Conservation (phyloP, 2,888 invertebrate genomes). For the Venusia cambrica region DNA sequence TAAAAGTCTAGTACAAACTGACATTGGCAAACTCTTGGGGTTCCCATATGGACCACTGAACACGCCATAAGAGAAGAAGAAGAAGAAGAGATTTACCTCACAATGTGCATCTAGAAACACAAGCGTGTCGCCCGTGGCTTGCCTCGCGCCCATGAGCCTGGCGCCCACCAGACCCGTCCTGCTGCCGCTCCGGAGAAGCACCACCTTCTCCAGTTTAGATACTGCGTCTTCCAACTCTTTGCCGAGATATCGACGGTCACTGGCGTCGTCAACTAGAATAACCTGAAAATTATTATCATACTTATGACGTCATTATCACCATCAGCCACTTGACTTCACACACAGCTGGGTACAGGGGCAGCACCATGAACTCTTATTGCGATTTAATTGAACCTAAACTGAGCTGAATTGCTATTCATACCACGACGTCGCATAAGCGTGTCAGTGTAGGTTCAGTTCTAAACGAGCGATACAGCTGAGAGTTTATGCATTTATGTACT, state of each 20-base stretch:
- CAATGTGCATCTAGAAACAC: conserved; percentile 97
- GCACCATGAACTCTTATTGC: too few relatives aligned
- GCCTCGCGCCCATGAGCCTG: conserved; percentile 91
- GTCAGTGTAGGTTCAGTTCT: too few relatives aligned
- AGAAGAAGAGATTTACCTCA: conserved; percentile 84
- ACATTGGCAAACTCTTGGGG: too few relatives aligned
- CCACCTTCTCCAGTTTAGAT: conserved; percentile 52
- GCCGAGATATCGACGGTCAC: conserved; percentile 62
- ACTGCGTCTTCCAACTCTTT: conserved; percentile 65
- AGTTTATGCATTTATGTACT: too few relatives aligned
- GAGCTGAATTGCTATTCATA: too few relatives aligned
- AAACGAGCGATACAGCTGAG: too few relatives aligned
- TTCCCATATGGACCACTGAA: too few relatives aligned
- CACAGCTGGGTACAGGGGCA: neutral
- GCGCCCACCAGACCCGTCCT: conserved; percentile 95
- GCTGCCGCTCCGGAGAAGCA: conserved; percentile 87
- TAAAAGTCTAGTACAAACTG: too few relatives aligned
- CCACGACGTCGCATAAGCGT: too few relatives aligned
- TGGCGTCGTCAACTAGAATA: conserved; percentile 72
- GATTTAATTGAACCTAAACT: too few relatives aligned
- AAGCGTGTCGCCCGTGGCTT: conserved; percentile 90
- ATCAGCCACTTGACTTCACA: neutral
- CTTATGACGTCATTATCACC: neutral
- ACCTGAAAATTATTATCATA: conserved; percentile 48
- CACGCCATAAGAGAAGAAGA: too few relatives aligned